Percentiles rank a stretch among this genome's conserved stretches.
These are phyloP conservation scores for Labroides dimidiatus DNA, from an alignment of 2,797 vertebrate genomes.

Conservation along the genomic window DNA sequence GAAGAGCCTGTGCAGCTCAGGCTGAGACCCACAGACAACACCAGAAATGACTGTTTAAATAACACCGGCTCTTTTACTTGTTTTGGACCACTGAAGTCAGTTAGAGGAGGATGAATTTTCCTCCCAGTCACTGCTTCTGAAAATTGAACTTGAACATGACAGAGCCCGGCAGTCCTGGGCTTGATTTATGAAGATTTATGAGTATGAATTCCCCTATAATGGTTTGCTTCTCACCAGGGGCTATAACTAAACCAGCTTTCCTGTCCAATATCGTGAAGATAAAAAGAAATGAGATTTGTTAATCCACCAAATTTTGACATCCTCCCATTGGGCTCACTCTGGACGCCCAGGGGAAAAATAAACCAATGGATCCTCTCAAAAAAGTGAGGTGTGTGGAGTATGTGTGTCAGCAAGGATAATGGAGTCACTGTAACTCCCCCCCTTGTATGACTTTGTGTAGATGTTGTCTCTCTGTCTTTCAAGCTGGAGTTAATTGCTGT, in stretches of 20 bases:
- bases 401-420: constrained; percentile 60
- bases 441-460: constrained; percentile 53
- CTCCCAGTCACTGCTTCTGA: constrained; percentile 50
- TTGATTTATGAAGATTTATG: constrained; percentile 68
- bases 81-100: constrained; percentile 53
- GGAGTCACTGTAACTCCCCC: constrained; percentile 58
- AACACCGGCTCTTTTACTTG: constrained; percentile 51
- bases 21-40: constrained; percentile 50
- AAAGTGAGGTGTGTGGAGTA: constrained; percentile 39
- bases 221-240: constrained; percentile 66
- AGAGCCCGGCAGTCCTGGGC: constrained; percentile 47
- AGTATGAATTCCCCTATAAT: constrained; percentile 63
- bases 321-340: constrained; percentile 54
- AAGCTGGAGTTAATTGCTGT: constrained; percentile 79
- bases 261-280: constrained; percentile 67
- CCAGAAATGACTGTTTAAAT: constrained; percentile 58
- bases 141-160: constrained; percentile 67
- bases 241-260: constrained; percentile 54
- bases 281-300: constrained; percentile 77
- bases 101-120: constrained; percentile 38
- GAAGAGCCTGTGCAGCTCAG: constrained; percentile 41
- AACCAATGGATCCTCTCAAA: constrained; percentile 47
- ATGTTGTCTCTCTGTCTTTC: constrained; percentile 75
- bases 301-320: constrained; percentile 70
- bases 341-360: constrained; percentile 59